A percentile compares a stretch with the other conserved stretches of the same genome.
Conservation (phyloP, 2,113 vertebrate species). For the Ptilorrhoa leucosticta region DNA sequence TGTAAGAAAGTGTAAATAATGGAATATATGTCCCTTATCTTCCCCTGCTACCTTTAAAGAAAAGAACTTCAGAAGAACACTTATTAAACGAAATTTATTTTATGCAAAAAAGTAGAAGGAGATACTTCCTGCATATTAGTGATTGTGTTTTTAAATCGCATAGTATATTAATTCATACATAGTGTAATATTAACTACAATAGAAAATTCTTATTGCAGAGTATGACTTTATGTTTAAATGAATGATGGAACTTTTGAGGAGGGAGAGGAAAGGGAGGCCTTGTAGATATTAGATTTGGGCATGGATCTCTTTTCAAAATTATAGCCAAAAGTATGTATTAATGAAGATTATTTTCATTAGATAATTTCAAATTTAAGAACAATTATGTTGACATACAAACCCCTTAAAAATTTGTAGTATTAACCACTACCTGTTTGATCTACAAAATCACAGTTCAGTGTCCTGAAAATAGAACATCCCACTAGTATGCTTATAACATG, state of each 20-base stretch:
- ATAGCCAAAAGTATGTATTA: neutral
- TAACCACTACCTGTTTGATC: neutral
- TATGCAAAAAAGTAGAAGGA: neutral
- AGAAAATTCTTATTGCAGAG: neutral
- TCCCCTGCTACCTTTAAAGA: neutral
- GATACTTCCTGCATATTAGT: neutral
- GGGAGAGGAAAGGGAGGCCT: neutral
- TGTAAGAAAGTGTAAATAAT: neutral
- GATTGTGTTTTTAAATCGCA: neutral
- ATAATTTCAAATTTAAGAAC: neutral
- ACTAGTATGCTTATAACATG: neutral
- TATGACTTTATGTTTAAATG: neutral
- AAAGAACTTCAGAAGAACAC: neutral
- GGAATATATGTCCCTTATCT: neutral
- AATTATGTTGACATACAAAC: neutral
- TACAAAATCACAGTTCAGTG: neutral
- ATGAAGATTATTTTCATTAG: neutral
- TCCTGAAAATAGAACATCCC: neutral
- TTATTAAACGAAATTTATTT: neutral
- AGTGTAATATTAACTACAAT: neutral
- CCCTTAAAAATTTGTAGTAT: neutral
- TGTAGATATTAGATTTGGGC: neutral
- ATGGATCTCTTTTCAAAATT: neutral
- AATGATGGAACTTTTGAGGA: neutral
- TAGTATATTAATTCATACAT: neutral